Percentiles rank a stretch among this genome's conserved stretches.
These are phyloP conservation scores for Aptenodytes forsteri DNA, from an alignment of 2,113 vertebrate species.

Conservation along the genomic window DNA sequence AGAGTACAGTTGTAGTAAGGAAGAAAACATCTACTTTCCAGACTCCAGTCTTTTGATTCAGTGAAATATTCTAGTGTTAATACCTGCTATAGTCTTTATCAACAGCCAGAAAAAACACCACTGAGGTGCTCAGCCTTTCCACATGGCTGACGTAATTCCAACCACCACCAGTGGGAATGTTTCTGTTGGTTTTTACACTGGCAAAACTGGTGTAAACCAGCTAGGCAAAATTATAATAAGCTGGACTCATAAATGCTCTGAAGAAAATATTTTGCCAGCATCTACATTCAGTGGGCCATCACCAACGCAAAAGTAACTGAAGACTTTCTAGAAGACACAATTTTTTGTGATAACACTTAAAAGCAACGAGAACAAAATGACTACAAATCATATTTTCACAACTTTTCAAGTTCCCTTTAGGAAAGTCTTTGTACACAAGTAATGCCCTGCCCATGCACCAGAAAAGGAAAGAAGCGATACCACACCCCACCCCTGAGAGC, in stretches of 20 bases:
- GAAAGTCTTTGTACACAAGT: not conserved
- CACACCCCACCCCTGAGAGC: accelerated
- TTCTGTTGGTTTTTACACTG: not conserved
- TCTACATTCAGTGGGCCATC: not conserved
- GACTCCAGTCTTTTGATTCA: not conserved
- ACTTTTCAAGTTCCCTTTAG: not conserved
- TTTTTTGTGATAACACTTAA: not conserved
- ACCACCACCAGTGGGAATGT: accelerated
- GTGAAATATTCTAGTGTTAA: not conserved
- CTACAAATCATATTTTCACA: not conserved
- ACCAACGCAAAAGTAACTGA: not conserved
- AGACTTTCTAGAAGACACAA: accelerated
- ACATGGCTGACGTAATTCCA: not conserved
- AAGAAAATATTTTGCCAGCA: not conserved
- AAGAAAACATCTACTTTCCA: not conserved
- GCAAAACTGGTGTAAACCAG: not conserved
- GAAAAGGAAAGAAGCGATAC: no score
- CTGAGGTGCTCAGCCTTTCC: not conserved
- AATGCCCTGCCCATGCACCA: accelerated
- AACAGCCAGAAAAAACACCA: not conserved
- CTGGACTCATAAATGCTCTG: not conserved
- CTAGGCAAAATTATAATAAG: not conserved
- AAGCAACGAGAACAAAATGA: not conserved
- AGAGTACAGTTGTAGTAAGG: not conserved
- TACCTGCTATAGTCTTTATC: not conserved